Percentiles rank a stretch among this genome's conserved stretches.
Conservation (phyloP, 2,113 vertebrate genomes). For the Atractosteus spatula region DNA sequence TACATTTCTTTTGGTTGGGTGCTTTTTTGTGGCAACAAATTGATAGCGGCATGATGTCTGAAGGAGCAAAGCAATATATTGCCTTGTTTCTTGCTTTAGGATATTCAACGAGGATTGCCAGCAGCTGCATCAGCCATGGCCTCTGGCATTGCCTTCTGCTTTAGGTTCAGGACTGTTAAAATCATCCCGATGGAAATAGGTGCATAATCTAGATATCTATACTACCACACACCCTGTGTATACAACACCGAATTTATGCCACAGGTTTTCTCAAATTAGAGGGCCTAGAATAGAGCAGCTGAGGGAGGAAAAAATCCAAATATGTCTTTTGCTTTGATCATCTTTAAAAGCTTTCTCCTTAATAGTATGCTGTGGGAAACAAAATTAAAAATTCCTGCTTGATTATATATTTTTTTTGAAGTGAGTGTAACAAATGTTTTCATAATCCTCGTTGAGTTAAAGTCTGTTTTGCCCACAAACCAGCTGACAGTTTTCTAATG, state of each 20-base stretch:
- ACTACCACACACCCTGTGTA: background rate
- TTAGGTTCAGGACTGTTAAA: too few species aligned
- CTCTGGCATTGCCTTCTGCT: too few species aligned
- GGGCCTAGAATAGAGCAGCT: background rate
- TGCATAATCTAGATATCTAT: too few species aligned
- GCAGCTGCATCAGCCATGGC: too few species aligned
- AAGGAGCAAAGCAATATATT: too few species aligned
- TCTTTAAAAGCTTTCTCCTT: constrained; percentile 45
- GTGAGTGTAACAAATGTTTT: constrained; percentile 73
- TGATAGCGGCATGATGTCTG: too few species aligned
- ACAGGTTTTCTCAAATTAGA: constrained; percentile 34
- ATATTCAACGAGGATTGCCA: too few species aligned
- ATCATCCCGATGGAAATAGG: too few species aligned
- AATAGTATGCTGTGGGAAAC: constrained; percentile 46
- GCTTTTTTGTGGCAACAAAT: too few species aligned
- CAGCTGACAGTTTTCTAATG: constrained; percentile 82
- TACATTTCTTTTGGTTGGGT: too few species aligned
- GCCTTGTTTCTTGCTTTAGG: too few species aligned
- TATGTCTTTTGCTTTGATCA: constrained; percentile 33
- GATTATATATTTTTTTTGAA: constrained; percentile 60
- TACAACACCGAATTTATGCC: background rate
- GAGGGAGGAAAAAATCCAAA: constrained; percentile 4
- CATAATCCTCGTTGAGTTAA: constrained; percentile 59
- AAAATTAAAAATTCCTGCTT: constrained; percentile 66
- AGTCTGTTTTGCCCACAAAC: constrained; percentile 70